Evolutionary conservation across 2,113 vertebrate species (phyloP), one percentile per base, ranked within the genome.

Genomic region (Heterocephalus glaber): DNA sequence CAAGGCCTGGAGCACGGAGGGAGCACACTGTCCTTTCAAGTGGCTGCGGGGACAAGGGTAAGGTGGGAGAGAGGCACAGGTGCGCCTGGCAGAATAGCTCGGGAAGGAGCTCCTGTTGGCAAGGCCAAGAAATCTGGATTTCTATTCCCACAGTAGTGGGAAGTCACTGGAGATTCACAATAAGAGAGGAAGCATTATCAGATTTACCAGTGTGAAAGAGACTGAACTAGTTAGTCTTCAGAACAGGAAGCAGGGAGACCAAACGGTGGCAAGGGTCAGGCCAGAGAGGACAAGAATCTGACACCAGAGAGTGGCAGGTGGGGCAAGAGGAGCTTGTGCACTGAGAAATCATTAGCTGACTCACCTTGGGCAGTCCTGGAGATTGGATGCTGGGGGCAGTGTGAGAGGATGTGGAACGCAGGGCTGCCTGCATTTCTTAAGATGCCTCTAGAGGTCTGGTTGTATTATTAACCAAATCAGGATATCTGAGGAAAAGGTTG

Each of bases 331-430:
- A 22, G 35, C 17, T 1, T 5, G 1, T 2, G 41, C 54, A 74
- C 63, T 22, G n/a, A 58, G 89, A 83, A 52, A 56, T 38, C 54
- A 7, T 4, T 10, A n/a, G 74, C 30, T 63, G 49, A 16, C 17
- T 22, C 26, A 41, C 30, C 19, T 22, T 35, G 5, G 10, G 8
- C 38, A 72, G 26, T 35, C 72, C 19, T 4, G 0, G 26, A 33
- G 63, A 60, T 9, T 16, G 35, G 47, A 30, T 41, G 20, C 3
- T 19, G 54, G 30, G 20, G 24, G 0, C 5, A 11, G 20, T 7
- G 9, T 28, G 76, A 96, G 65, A 82, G 35, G 61, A 84, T 86
- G 54, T 12, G 3, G 47, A 80, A 41, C 1, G 52, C 72, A 63
- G 81, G 38, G 82, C 16, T 61, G 5, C 5, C 35, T 2, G 0